A percentile compares a stretch with the other conserved stretches of the same genome.
Evolutionary conservation across 2,113 vertebrate genomes (phyloP).

Genomic region (Todiramphus saurophagus): DNA sequence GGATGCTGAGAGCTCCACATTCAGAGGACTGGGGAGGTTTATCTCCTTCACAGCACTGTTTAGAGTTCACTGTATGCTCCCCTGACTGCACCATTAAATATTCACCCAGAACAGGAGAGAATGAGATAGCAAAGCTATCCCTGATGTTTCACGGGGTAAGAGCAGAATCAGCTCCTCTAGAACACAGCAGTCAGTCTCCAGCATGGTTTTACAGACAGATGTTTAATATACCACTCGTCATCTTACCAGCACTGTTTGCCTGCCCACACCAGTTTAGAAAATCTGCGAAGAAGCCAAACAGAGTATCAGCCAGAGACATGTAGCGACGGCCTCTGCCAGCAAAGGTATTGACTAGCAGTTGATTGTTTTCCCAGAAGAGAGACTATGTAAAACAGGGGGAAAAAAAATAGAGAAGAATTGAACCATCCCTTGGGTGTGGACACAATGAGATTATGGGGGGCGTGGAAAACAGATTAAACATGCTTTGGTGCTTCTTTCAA

Average conservation of each 20-base stretch:
- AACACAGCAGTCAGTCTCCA: neutral
- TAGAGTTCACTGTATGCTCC: neutral
- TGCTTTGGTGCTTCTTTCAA: neutral
- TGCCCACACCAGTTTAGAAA: conserved; percentile 75
- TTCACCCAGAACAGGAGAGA: neutral
- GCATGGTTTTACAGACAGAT: neutral
- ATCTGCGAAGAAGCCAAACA: conserved; percentile 69
- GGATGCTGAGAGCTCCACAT: neutral
- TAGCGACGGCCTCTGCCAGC: conserved; percentile 56
- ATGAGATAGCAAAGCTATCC: neutral
- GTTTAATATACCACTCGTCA: neutral
- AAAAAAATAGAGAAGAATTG: neutral
- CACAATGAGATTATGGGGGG: neutral
- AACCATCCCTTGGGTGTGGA: neutral
- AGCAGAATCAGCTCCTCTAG: neutral
- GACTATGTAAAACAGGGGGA: conserved; percentile 53
- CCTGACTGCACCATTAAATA: neutral
- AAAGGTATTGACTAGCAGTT: conserved; percentile 68
- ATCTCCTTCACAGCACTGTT: neutral
- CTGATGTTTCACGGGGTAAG: neutral
- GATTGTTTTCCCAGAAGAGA: conserved; percentile 82
- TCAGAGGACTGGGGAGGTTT: neutral
- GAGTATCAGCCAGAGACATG: conserved; percentile 52
- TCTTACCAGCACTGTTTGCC: conserved; percentile 66
- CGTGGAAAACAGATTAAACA: neutral